Conservation (phyloP, 1,140 invertebrate genomes). For the Daktulosphaira vitifoliae region DNA sequence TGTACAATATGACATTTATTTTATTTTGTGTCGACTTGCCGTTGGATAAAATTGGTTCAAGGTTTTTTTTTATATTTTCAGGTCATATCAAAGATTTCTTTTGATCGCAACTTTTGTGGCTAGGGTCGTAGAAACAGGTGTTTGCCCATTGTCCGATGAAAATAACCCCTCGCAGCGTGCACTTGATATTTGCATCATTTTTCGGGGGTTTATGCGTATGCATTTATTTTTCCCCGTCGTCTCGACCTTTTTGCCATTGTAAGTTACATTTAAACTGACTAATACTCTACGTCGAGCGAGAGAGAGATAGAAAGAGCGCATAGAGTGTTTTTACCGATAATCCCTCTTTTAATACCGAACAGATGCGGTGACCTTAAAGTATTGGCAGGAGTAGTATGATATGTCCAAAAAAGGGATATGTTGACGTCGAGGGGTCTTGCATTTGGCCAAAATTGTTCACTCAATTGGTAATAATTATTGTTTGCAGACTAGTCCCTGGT, state of each 20-base stretch:
- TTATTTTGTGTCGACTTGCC: no score
- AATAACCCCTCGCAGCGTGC: neutral
- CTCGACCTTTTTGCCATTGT: no score
- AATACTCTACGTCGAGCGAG: no score
- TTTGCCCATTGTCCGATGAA: neutral
- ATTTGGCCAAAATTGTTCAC: conserved; percentile 1
- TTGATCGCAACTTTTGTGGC: conserved; percentile 16
- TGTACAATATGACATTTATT: no score
- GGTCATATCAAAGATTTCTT: neutral
- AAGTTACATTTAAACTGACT: no score
- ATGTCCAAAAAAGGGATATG: conserved; percentile 26
- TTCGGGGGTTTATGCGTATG: neutral
- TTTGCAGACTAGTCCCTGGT: neutral
- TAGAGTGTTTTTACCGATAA: conserved; percentile 27
- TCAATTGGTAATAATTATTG: conserved; percentile 14
- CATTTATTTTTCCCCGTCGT: no score
- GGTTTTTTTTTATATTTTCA: no score
- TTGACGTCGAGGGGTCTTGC: neutral
- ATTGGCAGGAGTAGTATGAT: neutral
- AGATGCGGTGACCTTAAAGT: conserved; percentile 31
- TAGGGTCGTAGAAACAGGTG: conserved; percentile 6
- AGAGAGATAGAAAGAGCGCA: neutral
- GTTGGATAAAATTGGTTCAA: no score
- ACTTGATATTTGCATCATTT: conserved; percentile 28
- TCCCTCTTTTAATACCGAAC: conserved; percentile 29